Conservation (phyloP, 2,888 invertebrate species). For the Synanthedon vespiformis region DNA sequence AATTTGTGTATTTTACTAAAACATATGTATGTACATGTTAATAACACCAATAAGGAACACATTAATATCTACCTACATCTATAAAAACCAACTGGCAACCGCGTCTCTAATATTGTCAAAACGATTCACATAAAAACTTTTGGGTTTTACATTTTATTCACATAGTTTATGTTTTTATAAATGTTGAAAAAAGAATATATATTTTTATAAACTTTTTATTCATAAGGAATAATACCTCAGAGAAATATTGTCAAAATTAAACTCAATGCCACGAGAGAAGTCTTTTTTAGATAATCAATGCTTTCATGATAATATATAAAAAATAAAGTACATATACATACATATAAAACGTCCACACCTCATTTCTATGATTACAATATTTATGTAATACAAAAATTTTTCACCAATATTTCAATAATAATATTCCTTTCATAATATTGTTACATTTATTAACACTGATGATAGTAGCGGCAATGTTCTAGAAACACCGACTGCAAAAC, state of each 20-base stretch:
- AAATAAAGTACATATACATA: constrained; percentile 48
- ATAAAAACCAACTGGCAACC: constrained; percentile 6
- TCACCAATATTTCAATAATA: constrained; percentile 37
- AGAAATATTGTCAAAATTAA: constrained; percentile 6
- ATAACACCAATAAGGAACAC: constrained; percentile 40
- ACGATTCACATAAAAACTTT: not conserved
- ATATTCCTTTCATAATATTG: constrained; percentile 24
- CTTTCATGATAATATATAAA: constrained; percentile 37
- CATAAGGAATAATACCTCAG: too few species aligned
- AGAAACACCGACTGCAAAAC: constrained; percentile 19
- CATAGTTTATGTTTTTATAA: too few species aligned
- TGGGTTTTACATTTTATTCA: not conserved
- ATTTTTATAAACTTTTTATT: too few species aligned
- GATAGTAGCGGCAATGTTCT: constrained; percentile 31
- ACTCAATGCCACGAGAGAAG: constrained; percentile 66
- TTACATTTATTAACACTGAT: constrained; percentile 28
- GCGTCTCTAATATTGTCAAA: not conserved
- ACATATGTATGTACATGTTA: constrained; percentile 52
- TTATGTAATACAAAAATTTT: constrained; percentile 59
- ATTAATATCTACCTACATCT: constrained; percentile 27
- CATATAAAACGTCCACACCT: constrained; percentile 62
- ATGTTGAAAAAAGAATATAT: too few species aligned
- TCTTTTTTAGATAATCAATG: constrained; percentile 30
- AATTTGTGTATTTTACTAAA: constrained; percentile 40
- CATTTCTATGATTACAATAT: constrained; percentile 47